Conservation (phyloP, 2,113 vertebrate species). For the Probosciger aterrimus region DNA sequence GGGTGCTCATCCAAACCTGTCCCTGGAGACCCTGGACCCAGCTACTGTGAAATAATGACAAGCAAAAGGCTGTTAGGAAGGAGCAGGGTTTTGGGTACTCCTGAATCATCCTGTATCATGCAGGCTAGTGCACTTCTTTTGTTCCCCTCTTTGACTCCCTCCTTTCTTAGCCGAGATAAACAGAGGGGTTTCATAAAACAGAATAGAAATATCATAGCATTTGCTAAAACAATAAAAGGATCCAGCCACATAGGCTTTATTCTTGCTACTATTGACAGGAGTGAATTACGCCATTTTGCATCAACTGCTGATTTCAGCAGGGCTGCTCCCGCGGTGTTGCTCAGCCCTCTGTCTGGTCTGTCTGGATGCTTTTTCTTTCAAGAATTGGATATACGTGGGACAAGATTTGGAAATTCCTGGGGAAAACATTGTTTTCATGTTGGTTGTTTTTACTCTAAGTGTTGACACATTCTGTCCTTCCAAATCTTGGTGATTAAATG, state of each 20-base stretch:
- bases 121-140: neutral
- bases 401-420: neutral
- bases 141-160: neutral
- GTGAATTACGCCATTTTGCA: neutral
- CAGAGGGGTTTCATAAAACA: neutral
- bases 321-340: neutral
- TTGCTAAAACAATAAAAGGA: neutral
- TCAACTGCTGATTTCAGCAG: neutral
- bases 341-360: neutral
- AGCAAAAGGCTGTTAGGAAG: neutral
- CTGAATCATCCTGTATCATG: neutral
- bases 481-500: neutral
- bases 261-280: neutral
- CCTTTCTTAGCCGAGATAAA: neutral
- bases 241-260: neutral
- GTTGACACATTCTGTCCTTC: constrained; percentile 18
- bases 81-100: neutral
- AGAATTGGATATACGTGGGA: neutral
- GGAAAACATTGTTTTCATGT: neutral
- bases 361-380: neutral
- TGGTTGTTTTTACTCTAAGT: neutral
- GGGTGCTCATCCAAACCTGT: neutral
- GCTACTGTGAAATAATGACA: neutral
- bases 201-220: neutral
- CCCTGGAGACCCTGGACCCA: neutral